These are phyloP conservation scores for Benitochromis conjunctus DNA, from an alignment of 2,113 vertebrate species.

Conservation along the genomic window DNA sequence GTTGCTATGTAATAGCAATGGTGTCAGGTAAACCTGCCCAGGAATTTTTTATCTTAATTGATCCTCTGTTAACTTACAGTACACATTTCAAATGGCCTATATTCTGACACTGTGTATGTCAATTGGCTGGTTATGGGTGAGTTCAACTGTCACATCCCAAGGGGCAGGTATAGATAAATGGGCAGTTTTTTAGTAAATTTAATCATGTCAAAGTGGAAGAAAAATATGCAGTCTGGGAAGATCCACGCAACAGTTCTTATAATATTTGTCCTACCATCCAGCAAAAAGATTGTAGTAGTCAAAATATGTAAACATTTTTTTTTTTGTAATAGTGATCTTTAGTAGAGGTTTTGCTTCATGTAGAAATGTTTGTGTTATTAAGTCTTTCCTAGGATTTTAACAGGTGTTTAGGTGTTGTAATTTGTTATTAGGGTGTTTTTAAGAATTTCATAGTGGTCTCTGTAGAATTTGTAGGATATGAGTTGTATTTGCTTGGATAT, in stretches of 20 bases:
- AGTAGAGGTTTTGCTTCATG: accelerated
- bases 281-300: accelerated
- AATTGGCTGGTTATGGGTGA: accelerated
- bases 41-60: background rate
- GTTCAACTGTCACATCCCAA: background rate
- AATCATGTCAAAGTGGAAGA: accelerated
- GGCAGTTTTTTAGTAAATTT: background rate
- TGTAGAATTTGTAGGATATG: background rate
- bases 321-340: background rate
- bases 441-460: background rate
- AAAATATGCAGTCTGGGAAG: background rate
- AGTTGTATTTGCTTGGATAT: background rate
- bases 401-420: background rate
- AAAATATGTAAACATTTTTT: background rate
- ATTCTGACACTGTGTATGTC: background rate
- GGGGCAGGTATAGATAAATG: accelerated
- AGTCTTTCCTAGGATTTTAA: background rate
- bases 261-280: background rate
- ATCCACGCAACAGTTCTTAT: background rate
- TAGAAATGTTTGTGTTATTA: background rate
- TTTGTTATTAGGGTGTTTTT: background rate
- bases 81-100: background rate
- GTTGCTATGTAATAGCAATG: background rate
- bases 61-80: background rate
- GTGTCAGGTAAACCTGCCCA: background rate